Evolutionary conservation across 2,888 invertebrate species (phyloP).

Genomic region (Plagiodera versicolora): DNA sequence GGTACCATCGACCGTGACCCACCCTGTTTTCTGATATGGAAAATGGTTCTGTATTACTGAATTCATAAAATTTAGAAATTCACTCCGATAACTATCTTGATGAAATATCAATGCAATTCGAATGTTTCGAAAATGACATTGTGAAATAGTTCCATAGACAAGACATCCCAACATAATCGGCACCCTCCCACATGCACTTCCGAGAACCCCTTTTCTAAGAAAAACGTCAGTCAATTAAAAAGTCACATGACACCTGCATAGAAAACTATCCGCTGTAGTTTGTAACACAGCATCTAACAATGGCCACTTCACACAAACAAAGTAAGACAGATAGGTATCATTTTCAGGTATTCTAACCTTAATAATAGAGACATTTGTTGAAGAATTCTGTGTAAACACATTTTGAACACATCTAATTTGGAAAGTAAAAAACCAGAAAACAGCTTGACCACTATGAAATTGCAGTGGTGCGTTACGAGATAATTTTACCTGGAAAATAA

Average conservation of each 20-base stretch:
- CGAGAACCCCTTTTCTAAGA: conserved; percentile 14
- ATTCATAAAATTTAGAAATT: no score
- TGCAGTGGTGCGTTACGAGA: conserved; percentile 8
- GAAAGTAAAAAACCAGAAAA: conserved; percentile 40
- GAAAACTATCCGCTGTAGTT: conserved; percentile 20
- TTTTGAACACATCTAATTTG: conserved; percentile 41
- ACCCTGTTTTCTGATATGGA: no score
- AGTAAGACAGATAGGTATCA: conserved; percentile 37
- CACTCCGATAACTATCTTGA: no score
- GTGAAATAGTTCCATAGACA: no score
- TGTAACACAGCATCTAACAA: conserved; percentile 17
- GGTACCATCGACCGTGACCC: no score
- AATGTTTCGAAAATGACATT: no score
- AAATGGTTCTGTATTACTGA: no score
- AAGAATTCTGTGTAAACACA: conserved; percentile 37
- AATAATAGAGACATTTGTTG: conserved; percentile 42
- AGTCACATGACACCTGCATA: conserved; percentile 26
- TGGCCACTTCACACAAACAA: conserved; percentile 27
- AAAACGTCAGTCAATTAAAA: conserved; percentile 27
- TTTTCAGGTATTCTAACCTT: conserved; percentile 36
- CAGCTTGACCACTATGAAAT: conserved; percentile 31
- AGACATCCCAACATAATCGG: no score
- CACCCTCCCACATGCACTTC: background rate
- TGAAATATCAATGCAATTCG: no score
- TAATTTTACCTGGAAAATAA: conserved; percentile 8